A percentile compares a stretch with the other conserved stretches of the same genome.
These are phyloP conservation scores for Heliconius melpomene DNA, from an alignment of 1,140 invertebrate genomes.

Conservation along the genomic window DNA sequence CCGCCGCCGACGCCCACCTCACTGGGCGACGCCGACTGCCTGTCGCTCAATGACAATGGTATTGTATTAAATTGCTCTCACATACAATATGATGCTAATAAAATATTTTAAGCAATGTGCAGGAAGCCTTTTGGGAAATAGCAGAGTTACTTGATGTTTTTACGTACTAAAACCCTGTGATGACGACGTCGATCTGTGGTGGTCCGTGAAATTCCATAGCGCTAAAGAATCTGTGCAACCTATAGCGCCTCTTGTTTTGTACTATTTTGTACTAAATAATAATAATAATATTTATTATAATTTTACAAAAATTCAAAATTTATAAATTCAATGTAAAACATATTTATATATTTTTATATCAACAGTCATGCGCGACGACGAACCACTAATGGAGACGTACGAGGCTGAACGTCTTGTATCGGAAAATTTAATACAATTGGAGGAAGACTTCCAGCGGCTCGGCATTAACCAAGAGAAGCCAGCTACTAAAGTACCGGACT, in stretches of 20 bases:
- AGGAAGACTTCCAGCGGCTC: slow-evolving; percentile 82
- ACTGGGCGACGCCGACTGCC: slow-evolving; percentile 61
- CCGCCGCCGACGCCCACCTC: slow-evolving; percentile 73
- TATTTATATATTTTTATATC: neutral
- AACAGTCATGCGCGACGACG: slow-evolving; percentile 55
- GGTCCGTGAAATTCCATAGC: no score
- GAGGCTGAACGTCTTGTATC: slow-evolving; percentile 82
- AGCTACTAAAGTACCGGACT: slow-evolving; percentile 56
- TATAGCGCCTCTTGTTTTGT: no score
- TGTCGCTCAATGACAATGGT: slow-evolving; percentile 66
- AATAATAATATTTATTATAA: no score
- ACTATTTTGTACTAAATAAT: no score
- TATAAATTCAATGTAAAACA: neutral
- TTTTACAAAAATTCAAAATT: no score
- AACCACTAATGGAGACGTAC: slow-evolving; percentile 76
- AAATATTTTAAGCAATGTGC: neutral
- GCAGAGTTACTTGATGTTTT: no score
- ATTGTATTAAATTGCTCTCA: neutral
- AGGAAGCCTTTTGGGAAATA: no score
- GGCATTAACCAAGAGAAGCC: slow-evolving; percentile 73
- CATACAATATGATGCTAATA: neutral
- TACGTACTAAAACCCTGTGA: no score
- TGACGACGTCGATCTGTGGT: no score
- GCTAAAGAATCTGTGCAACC: no score
- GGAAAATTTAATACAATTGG: slow-evolving; percentile 85